Conservation (phyloP, 2,113 vertebrate genomes). For the Proterorhinus semilunaris region DNA sequence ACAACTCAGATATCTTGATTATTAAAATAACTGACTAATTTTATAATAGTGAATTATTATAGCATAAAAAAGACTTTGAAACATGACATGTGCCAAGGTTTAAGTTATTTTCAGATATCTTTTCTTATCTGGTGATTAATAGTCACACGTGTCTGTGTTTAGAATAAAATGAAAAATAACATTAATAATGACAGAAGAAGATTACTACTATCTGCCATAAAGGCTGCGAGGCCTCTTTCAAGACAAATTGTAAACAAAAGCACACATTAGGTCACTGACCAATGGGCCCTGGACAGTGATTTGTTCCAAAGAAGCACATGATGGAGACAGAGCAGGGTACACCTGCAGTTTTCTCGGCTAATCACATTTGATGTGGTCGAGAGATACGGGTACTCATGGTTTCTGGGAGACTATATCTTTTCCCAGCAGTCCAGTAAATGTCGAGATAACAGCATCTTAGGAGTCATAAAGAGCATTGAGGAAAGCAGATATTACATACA, state of each 20-base stretch:
- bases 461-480: neutral
- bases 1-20: too few species aligned
- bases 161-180: too few species aligned
- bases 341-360: conserved; percentile 42
- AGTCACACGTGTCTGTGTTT: too few species aligned
- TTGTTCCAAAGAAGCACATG: conserved; percentile 25
- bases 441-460: conserved; percentile 20
- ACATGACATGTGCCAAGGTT: too few species aligned
- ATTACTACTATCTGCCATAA: too few species aligned
- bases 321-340: conserved; percentile 42
- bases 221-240: neutral
- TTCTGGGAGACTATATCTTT: conserved; percentile 43
- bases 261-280: neutral
- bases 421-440: conserved; percentile 38
- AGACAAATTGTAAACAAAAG: neutral
- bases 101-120: too few species aligned
- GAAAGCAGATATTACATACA: neutral
- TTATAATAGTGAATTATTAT: too few species aligned
- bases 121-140: too few species aligned
- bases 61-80: too few species aligned
- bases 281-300: conserved; percentile 11
- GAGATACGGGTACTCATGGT: conserved; percentile 57
- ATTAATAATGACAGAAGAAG: too few species aligned
- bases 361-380: conserved; percentile 56
- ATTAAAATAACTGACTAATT: too few species aligned